Evolutionary conservation across 2,888 invertebrate species (phyloP), one percentile per base, ranked within the genome.

Genomic region (Cephonodes hylas): DNA sequence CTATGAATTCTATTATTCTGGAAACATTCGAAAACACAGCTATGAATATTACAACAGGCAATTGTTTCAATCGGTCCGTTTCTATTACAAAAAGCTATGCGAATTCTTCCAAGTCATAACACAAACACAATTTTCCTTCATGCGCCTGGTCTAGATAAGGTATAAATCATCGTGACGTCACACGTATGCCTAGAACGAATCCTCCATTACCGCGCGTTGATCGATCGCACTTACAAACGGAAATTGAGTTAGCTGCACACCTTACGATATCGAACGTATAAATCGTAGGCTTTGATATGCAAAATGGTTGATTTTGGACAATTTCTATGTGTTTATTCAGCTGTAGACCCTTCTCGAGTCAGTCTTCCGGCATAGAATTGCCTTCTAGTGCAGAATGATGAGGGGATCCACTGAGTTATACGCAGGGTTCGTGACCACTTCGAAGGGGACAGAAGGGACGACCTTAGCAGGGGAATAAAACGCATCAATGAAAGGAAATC

Each of bases 221-320:
- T 84, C 77, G 82, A 84, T 84, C 81, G 77, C 74, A 75, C 80
- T 69, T 74, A 69, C 68, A 72, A 68, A 71, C 71, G 80, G 82
- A 84, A 79, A 83, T 83, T 81, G 81, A 80, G 76, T 83, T 68
- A 67, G 71, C 72, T 72, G 64, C 66, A 68, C 69, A 72, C 76
- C 74, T 75, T 66, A 57, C 64, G 66, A 65, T 71, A 67, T 66
- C 62, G 27, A 31, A 67, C 62, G 58, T 63, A 66, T 62, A 64
- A 64, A 59, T 67, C 62, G 57, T 60, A 60, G 53, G 13, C 18
- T 34, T 59, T n/a, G 34, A 34, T 46, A 59, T 46, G 59, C 22
- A 59, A 46, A 59, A 45, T n/a, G 22, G 13, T 8, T 20, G 22
- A 46, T 38, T 48, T 53, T 31, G 27, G 8, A 23, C 45, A 46